Percentiles rank a stretch among this genome's conserved stretches.
These are phyloP conservation scores for Istiophorus platypterus DNA, from an alignment of 2,113 vertebrate species.

Conservation along the genomic window DNA sequence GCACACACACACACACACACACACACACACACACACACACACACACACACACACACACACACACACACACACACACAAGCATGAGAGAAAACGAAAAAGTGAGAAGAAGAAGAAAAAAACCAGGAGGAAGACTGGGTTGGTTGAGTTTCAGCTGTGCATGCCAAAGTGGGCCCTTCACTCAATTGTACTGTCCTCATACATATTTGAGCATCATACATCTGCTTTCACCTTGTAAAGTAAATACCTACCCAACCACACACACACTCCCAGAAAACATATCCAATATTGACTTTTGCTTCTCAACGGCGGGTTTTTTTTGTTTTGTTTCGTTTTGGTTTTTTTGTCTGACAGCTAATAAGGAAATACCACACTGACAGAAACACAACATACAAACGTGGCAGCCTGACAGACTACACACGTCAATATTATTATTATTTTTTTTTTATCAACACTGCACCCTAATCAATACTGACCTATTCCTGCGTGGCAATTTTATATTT, in stretches of 20 bases:
- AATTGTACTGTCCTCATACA: neutral
- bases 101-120: conserved; percentile 27
- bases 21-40: too few species aligned
- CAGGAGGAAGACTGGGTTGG: conserved; percentile 54
- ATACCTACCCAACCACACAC: conserved; percentile 21
- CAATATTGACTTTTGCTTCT: conserved; percentile 13
- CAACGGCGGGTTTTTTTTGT: neutral
- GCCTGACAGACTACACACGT: neutral
- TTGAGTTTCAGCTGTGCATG: conserved; percentile 77
- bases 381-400: neutral
- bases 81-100: conserved; percentile 30
- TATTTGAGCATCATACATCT: conserved; percentile 43
- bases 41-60: too few species aligned
- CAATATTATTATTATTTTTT: conserved; percentile 6
- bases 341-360: conserved; percentile 29
- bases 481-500: conserved; percentile 2
- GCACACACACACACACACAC: too few species aligned
- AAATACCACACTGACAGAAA: conserved; percentile 10
- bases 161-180: conserved; percentile 37
- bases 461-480: conserved; percentile 32
- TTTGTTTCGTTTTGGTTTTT: too few species aligned
- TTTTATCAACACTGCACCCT: conserved; percentile 22
- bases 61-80: conserved; percentile 9
- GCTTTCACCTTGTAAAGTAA: conserved; percentile 38
- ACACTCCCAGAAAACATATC: neutral